These are phyloP conservation scores for Mythimna vitellina DNA, from an alignment of 2,888 invertebrate species.

Conservation along the genomic window DNA sequence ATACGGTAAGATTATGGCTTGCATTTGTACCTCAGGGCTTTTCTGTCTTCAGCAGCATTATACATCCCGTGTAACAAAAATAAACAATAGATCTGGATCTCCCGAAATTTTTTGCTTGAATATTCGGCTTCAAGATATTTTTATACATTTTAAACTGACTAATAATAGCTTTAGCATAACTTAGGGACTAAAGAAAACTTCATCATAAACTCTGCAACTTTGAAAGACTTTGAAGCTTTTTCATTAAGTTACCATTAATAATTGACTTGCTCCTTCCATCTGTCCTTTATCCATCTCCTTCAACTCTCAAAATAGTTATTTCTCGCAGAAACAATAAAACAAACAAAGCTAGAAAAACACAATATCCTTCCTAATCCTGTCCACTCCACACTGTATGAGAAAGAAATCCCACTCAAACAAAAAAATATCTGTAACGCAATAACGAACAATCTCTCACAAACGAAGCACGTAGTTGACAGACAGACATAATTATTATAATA, in stretches of 20 bases:
- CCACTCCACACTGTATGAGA: slow-evolving; percentile 20
- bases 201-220: too few relatives aligned
- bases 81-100: background rate
- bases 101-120: background rate
- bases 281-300: background rate
- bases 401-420: slow-evolving; percentile 18
- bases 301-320: background rate
- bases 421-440: slow-evolving; percentile 36
- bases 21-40: background rate
- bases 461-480: slow-evolving; percentile 47
- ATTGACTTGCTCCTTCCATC: too few relatives aligned
- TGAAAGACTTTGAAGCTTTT: too few relatives aligned
- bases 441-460: slow-evolving; percentile 46
- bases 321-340: slow-evolving; percentile 2
- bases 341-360: slow-evolving; percentile 18
- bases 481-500: slow-evolving; percentile 59
- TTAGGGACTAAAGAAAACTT: background rate
- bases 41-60: background rate
- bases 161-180: background rate
- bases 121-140: too few relatives aligned
- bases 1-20: background rate
- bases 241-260: too few relatives aligned
- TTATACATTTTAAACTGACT: too few relatives aligned
- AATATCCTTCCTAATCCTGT: slow-evolving; percentile 23
- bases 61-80: background rate